Base-by-base conservation (phyloP, 2,888 invertebrate genomes). In the Brachycybe producta region DNA sequence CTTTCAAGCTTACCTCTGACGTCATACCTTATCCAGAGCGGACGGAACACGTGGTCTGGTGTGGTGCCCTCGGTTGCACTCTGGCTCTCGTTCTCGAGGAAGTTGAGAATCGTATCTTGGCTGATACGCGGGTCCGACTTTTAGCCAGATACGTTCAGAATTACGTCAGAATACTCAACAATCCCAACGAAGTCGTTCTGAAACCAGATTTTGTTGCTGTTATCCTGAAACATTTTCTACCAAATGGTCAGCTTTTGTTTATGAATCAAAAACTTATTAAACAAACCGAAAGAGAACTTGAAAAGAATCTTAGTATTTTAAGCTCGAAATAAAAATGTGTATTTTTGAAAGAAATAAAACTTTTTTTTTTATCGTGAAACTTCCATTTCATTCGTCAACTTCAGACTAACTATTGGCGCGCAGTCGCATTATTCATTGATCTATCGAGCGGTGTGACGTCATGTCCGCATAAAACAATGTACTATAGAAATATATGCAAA, bases 211-310 rank as follows among this genome's bases (percentile, higher is more conserved):
- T 38, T 17, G 39, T 49, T 1, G 13, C 26, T n/a, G 21, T 28
- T n/a, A 27, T 52, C 15, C 26, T 49, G 2, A 17, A 38, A 11
- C 34, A 39, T 2, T 39, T 49, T n/a, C 23, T 52, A 21, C 52
- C 52, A 8, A 23, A 42, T 17, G 52, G 52, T 7, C 52, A 52
- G 41, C 41, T 52, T 17, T 17, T 49, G 7, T 52, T 52, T 38
- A 42, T 48, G 43, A 52, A 42, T 23, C 35, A 42, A 36, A 48
- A 24, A 17, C 13, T 49, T 1, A 23, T 49, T 15, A 35, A 38
- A 21, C 41, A 49, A 13, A 7, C 38, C 15, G 52, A 49, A 19
- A 51, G 27, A 27, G 46, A 51, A 23, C 13, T 48, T 13, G 45
- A 45, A 5, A 15, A 45, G 36, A 24, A 11, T 45, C 8, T 30